These are phyloP conservation scores for Chrysemys picta DNA, from an alignment of 2,113 vertebrate genomes.

Conservation along the genomic window DNA sequence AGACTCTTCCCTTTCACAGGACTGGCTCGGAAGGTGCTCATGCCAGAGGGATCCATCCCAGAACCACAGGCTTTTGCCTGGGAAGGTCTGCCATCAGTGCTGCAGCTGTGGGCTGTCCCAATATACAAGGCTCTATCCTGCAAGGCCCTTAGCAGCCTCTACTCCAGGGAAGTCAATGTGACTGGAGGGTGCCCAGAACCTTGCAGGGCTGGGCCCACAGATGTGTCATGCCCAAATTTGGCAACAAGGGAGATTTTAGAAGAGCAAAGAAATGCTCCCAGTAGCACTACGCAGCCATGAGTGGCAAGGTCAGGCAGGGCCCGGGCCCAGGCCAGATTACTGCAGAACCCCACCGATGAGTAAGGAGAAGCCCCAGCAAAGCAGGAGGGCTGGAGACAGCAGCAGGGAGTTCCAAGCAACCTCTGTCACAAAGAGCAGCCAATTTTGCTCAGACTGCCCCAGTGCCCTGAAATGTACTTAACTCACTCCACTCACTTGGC, in stretches of 20 bases:
- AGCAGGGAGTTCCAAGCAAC: not conserved
- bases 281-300: not conserved
- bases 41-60: not conserved
- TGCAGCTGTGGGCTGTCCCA: not conserved
- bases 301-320: not conserved
- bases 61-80: accelerated
- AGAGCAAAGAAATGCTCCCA: accelerated
- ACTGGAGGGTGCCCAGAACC: not conserved
- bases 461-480: conserved; percentile 22
- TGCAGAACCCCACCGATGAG: accelerated
- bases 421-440: not conserved
- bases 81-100: accelerated
- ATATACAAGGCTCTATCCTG: not conserved
- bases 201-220: accelerated
- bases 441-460: not conserved
- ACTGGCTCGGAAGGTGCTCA: not conserved
- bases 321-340: not conserved
- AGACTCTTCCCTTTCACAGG: not conserved
- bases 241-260: accelerated
- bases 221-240: not conserved
- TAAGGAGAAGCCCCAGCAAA: not conserved
- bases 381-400: not conserved
- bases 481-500: conserved; percentile 2
- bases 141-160: not conserved
- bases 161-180: not conserved